A percentile compares a stretch with the other conserved stretches of the same genome.
Conservation (phyloP, 2,113 vertebrate genomes). For the Charina bottae region DNA sequence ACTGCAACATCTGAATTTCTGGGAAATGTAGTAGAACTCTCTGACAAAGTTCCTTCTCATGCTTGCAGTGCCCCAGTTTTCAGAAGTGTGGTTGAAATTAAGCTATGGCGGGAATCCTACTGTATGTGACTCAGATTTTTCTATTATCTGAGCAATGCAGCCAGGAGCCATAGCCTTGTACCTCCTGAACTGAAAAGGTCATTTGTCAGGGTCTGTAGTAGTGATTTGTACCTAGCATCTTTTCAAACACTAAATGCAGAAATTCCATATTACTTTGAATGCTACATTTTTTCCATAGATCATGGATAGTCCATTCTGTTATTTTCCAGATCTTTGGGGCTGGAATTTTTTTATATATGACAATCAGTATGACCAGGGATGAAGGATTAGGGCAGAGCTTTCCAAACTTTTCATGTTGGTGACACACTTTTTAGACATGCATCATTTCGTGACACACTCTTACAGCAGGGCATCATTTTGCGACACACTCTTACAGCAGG, state of each 20-base stretch:
- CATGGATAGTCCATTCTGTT: not conserved
- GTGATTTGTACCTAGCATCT: not conserved
- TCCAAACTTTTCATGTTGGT: no score
- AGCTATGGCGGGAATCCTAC: not conserved
- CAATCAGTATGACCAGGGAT: not conserved
- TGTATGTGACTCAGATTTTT: not conserved
- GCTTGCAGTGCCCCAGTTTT: not conserved
- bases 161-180: not conserved
- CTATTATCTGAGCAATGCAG: no score
- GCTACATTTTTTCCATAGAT: not conserved
- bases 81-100: not conserved
- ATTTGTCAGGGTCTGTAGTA: not conserved
- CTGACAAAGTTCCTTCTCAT: not conserved
- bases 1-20: not conserved
- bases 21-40: not conserved
- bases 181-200: not conserved
- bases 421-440: no score
- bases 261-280: not conserved
- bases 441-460: no score
- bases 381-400: not conserved
- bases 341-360: not conserved
- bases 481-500: no score
- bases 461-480: no score
- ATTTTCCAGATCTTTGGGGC: not conserved
- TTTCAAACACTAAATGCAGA: not conserved